phyloP scores from a whole-genome alignment of 2,113 vertebrate species.

The Eupsittula cactorum region DNA sequence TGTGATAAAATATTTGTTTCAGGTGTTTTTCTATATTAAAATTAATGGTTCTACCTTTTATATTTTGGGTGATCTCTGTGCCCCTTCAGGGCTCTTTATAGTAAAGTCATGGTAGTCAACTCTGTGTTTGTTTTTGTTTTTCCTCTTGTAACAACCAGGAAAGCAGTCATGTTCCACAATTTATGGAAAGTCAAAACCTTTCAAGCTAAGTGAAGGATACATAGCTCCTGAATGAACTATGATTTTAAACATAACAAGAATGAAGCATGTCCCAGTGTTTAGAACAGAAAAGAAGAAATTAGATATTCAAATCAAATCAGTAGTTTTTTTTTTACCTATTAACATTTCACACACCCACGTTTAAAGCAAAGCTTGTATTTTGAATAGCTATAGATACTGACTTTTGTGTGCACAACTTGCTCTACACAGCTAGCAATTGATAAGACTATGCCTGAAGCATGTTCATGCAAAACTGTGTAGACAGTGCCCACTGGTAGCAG shows the following conservation, averaged over 20 bases:
- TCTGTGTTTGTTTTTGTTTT: background rate
- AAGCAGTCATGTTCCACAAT: background rate
- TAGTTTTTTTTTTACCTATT: background rate
- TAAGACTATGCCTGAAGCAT: background rate
- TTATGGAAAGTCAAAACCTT: background rate
- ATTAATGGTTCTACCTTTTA: background rate
- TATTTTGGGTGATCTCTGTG: background rate
- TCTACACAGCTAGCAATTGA: background rate
- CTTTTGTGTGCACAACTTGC: background rate
- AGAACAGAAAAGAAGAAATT: background rate
- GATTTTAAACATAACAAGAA: background rate
- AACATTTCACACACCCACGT: background rate
- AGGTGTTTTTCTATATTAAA: background rate
- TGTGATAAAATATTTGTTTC: background rate
- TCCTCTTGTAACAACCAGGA: background rate
- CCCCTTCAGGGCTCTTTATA: background rate
- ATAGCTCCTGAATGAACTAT: background rate
- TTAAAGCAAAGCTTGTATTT: background rate
- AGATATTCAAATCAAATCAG: background rate
- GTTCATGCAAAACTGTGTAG: background rate
- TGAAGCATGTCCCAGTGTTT: background rate
- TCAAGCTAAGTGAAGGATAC: background rate
- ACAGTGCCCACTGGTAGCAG: background rate
- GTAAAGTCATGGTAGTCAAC: background rate
- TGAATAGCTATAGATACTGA: background rate